Evolutionary conservation across 2,113 vertebrate species (phyloP).

Genomic region (Desmodus rotundus): DNA sequence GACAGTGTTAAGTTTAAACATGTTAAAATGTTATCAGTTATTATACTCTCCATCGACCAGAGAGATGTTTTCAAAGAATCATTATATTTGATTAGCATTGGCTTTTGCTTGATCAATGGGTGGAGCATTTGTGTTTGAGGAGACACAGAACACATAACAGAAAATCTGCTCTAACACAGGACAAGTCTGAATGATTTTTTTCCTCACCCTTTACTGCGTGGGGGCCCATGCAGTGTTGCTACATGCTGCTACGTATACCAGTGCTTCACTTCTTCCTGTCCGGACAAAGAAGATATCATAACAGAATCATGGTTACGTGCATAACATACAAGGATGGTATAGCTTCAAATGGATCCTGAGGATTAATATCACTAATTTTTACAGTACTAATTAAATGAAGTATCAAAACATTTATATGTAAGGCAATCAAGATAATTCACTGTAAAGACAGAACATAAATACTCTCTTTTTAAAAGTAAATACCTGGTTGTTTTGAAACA

Average conservation of each 20-base stretch:
- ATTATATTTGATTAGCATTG: background rate
- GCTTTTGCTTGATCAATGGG: background rate
- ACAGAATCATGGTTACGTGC: background rate
- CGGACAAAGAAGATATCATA: background rate
- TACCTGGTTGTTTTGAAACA: background rate
- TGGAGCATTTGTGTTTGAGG: background rate
- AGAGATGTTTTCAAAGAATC: conserved; percentile 7
- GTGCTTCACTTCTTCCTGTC: background rate
- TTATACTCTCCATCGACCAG: background rate
- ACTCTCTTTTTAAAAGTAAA: background rate
- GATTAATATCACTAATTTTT: background rate
- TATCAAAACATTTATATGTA: background rate
- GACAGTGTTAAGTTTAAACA: background rate
- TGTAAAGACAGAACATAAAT: background rate
- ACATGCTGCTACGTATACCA: fast-evolving
- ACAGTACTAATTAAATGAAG: background rate
- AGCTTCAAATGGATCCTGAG: background rate
- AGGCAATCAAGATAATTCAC: background rate
- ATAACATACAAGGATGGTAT: background rate
- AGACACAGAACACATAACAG: background rate
- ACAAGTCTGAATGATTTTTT: background rate
- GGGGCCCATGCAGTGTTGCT: background rate
- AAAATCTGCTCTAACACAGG: background rate
- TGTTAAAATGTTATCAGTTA: background rate
- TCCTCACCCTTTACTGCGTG: background rate